Evolutionary conservation across 2,113 vertebrate species (phyloP), one percentile per base, ranked within the genome.

Genomic region (Dasypus novemcinctus): DNA sequence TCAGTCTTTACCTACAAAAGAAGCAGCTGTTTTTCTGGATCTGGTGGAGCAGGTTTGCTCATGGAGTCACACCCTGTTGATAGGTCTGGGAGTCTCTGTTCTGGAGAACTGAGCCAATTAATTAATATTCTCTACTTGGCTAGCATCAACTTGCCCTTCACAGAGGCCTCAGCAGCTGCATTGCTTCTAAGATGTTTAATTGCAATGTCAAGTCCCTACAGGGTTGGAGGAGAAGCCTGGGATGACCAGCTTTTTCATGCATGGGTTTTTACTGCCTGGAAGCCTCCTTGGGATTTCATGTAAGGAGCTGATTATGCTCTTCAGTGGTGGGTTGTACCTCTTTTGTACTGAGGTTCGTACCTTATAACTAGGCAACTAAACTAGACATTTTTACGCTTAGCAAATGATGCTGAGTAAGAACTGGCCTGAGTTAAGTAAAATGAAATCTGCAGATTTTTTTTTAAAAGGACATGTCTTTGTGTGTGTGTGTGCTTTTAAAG

Each of bases 41-140:
- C 82, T 97, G 88, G 93, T 74, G 38, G 87, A 96, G 49, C 94
- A 88, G 91, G 93, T 96, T 97, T 96, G 43, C 33, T 27, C 36
- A 64, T 71, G 76, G 87, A 93, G 68, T 38, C 52, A 76, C 89
- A 81, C 82, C 78, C 82, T 54, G 49, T 57, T 87, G 79, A 1
- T 52, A 64, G 43, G 71, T 86, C 31, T 15, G 38, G 49, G 36
- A 87, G 79, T 20, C 36, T 91, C 27, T 93, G 38, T 89, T 41
- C 54, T n/a, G 25, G 66, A 91, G 91, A 91, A 92, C 43, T 31
- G 46, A 95, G 91, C 82, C 88, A 95, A 69, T 91, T 72, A 63
- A 49, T 38, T 82, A 90, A 52, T 38, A 75, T 46, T 94, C 43
- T 87, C 85, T 38, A 69, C 79, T 80, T 93, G 79, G 63, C 82